Base-by-base conservation (phyloP, 1,140 invertebrate species). In the Papilio glaucus region DNA sequence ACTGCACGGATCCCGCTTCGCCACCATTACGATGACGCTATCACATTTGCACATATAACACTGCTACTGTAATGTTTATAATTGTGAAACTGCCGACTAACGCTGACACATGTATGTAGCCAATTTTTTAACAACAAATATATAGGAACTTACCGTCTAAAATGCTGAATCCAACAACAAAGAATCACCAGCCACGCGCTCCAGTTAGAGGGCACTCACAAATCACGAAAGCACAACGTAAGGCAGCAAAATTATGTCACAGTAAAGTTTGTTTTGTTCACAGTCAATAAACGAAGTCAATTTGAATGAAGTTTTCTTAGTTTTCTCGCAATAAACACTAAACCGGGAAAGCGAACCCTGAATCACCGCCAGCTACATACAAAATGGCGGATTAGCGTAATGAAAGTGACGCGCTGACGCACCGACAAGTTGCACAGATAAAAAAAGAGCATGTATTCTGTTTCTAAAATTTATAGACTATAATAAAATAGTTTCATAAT, bases 381-480 rank as follows among this genome's bases (percentile, higher is more conserved):
- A 93, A 93, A 93, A 93, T 93, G 92, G 92, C 91, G 92, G 91
- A 93, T 92, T 88, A 85, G 86, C 84, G 88, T 89, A 89, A 88
- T 80, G 88, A 88, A 90, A 92, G 89, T 93, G 92, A 93, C 91
- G 92, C 92, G 91, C 88, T 90, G 89, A 91, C 89, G 88, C 88
- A 87, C 88, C 85, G 85, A 89, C 81, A 84, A 82, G 75, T 79
- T 45, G 77, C 79, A 88, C 82, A 85, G 82, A 84, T 45, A 69
- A 75, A 75, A 75, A 72, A 72, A 39, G 26, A 41, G 41, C n/a
- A 9, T 24, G n/a, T 70, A 62, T 49, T 73, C 65, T 74, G 63
- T 72, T 49, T 41, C 24, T 4, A 15, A 24, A 39, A 39, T 12
- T 33, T 61, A 75, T 71, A 75, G 62, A 75, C 24, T 5, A 72